Conservation (phyloP, 2,888 invertebrate species). For the Acleris sparsana region DNA sequence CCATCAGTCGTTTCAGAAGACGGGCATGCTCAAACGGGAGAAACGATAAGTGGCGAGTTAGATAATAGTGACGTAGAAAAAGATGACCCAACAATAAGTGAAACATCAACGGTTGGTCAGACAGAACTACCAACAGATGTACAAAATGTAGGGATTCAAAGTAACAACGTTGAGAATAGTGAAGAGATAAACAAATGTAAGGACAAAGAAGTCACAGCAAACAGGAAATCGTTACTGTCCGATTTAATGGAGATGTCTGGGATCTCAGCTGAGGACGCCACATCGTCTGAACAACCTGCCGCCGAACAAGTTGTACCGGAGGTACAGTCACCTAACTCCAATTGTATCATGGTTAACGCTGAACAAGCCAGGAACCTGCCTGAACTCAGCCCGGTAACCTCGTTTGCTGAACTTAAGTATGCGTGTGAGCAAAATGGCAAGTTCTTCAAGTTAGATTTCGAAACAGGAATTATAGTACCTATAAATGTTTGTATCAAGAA, state of each 20-base stretch:
- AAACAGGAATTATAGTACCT: slow-evolving; percentile 54
- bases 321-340: not conserved
- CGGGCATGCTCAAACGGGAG: not conserved
- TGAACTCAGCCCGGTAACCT: slow-evolving; percentile 54
- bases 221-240: slow-evolving; percentile 65
- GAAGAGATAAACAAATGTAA: not conserved
- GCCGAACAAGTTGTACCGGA: slow-evolving; percentile 27
- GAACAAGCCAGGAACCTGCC: slow-evolving; percentile 28
- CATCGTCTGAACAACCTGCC: slow-evolving; percentile 36
- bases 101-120: not conserved
- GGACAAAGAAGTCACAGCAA: slow-evolving; percentile 30
- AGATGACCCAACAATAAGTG: not conserved
- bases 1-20: too few species aligned
- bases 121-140: not conserved
- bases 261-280: slow-evolving; percentile 65
- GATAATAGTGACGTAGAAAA: slow-evolving; percentile 3
- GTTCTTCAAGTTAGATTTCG: slow-evolving; percentile 68
- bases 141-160: not conserved
- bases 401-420: slow-evolving; percentile 62
- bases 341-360: slow-evolving; percentile 34
- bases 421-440: slow-evolving; percentile 55
- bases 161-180: not conserved
- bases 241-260: slow-evolving; percentile 80
- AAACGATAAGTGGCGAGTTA: not conserved
- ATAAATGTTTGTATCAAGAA: slow-evolving; percentile 67